Conservation (phyloP, 2,113 vertebrate species). For the Tyrannus savana region DNA sequence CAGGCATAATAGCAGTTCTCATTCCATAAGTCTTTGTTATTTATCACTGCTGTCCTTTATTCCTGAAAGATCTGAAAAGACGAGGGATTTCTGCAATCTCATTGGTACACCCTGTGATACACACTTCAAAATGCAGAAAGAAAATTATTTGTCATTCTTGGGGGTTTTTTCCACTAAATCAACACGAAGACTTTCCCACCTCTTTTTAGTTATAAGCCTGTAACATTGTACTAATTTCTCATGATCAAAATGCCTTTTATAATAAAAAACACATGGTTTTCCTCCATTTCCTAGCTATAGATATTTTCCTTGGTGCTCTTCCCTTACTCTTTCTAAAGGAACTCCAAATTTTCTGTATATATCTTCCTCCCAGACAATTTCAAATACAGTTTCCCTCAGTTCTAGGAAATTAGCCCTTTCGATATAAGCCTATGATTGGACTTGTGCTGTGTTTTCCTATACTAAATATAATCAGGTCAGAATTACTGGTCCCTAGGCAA, state of each 20-base stretch:
- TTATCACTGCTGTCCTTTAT: background rate
- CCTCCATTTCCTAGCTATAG: background rate
- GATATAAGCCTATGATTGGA: background rate
- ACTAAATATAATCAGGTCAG: constrained; percentile 24
- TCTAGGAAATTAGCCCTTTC: constrained; percentile 8
- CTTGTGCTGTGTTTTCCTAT: background rate
- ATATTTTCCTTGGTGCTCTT: background rate
- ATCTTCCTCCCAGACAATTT: background rate
- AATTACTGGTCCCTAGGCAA: constrained; percentile 38
- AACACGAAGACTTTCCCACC: background rate
- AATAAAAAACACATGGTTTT: background rate
- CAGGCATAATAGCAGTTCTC: background rate
- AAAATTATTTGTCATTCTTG: background rate
- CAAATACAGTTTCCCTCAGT: background rate
- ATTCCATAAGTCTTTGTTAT: background rate
- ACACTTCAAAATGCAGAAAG: background rate
- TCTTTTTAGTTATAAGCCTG: background rate
- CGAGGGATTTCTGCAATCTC: background rate
- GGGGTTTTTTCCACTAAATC: background rate
- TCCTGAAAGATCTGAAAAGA: background rate
- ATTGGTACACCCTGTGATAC: background rate
- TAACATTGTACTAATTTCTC: background rate
- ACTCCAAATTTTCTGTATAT: background rate
- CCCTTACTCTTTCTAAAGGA: background rate
- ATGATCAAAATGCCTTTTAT: background rate